These are phyloP conservation scores for Muscina levida DNA, from an alignment of 2,888 invertebrate species.

Conservation along the genomic window DNA sequence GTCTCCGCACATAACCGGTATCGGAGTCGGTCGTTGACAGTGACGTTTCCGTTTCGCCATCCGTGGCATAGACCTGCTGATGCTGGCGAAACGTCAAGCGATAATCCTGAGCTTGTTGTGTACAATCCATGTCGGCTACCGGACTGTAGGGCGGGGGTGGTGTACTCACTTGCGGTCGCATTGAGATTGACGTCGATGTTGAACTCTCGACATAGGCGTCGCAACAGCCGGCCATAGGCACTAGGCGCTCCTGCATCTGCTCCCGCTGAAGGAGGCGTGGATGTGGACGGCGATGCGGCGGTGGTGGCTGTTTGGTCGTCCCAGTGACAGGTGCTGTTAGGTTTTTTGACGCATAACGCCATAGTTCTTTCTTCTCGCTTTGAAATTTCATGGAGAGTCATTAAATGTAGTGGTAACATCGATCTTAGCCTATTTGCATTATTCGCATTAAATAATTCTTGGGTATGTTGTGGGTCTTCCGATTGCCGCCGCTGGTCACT, in stretches of 20 bases:
- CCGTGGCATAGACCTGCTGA: constrained; percentile 44
- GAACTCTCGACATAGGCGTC: constrained; percentile 57
- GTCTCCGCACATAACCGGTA: constrained; percentile 43
- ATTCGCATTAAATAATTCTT: constrained; percentile 76
- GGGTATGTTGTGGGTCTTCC: constrained; percentile 33
- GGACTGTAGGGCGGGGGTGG: constrained; percentile 67
- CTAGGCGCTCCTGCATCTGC: constrained; percentile 39
- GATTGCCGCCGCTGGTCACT: background rate
- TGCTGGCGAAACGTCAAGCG: constrained; percentile 42
- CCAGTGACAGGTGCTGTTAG: constrained; percentile 73
- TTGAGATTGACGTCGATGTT: constrained; percentile 56
- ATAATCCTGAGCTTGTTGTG: constrained; percentile 25
- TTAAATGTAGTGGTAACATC: constrained; percentile 80
- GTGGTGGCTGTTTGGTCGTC: constrained; percentile 76
- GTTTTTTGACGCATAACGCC: constrained; percentile 79
- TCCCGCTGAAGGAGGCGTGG: constrained; percentile 73
- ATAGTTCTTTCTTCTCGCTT: constrained; percentile 79
- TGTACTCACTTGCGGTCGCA: constrained; percentile 66
- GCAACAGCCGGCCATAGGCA: constrained; percentile 55
- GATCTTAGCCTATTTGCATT: constrained; percentile 80
- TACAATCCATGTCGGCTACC: constrained; percentile 53
- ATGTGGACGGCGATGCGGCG: constrained; percentile 76
- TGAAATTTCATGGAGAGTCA: constrained; percentile 80
- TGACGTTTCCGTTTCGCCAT: constrained; percentile 65
- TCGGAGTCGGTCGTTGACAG: constrained; percentile 64